Conservation (phyloP, 2,797 vertebrate species). For the Aviceda leuphotes region DNA sequence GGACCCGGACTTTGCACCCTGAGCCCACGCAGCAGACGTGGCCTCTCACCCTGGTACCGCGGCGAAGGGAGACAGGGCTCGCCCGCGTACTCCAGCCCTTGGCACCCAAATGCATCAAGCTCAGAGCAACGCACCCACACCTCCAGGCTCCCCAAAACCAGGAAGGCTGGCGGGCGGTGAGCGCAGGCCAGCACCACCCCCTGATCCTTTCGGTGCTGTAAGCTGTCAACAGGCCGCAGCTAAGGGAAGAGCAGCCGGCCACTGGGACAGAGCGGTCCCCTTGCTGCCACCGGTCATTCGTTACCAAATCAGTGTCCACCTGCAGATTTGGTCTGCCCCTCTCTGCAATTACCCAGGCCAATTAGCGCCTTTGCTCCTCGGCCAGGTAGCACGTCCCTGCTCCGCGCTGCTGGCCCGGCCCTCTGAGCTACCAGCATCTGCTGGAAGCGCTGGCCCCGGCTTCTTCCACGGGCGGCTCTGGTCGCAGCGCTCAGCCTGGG, state of each 20-base stretch:
- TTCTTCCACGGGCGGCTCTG: no score
- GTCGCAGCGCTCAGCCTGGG: not conserved
- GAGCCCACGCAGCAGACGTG: not conserved
- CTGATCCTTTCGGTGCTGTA: accelerated
- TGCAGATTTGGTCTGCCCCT: not conserved
- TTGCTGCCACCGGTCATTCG: not conserved
- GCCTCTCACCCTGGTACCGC: not conserved
- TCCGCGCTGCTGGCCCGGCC: accelerated
- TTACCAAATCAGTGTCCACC: not conserved
- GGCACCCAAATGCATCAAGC: not conserved
- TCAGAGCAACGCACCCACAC: accelerated
- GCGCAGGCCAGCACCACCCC: not conserved
- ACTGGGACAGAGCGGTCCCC: not conserved
- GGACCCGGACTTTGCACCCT: accelerated
- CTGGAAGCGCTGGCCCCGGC: not conserved
- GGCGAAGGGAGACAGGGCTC: accelerated
- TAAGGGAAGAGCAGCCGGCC: not conserved
- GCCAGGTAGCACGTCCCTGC: not conserved
- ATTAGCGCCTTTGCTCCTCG: not conserved
- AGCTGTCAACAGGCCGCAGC: not conserved
- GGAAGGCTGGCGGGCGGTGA: not conserved
- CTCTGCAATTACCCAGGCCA: not conserved
- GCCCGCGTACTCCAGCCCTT: accelerated
- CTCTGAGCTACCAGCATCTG: not conserved
- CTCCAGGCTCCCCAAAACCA: not conserved